These are phyloP conservation scores for Biston stratarius DNA, from an alignment of 2,888 invertebrate genomes.

Conservation along the genomic window DNA sequence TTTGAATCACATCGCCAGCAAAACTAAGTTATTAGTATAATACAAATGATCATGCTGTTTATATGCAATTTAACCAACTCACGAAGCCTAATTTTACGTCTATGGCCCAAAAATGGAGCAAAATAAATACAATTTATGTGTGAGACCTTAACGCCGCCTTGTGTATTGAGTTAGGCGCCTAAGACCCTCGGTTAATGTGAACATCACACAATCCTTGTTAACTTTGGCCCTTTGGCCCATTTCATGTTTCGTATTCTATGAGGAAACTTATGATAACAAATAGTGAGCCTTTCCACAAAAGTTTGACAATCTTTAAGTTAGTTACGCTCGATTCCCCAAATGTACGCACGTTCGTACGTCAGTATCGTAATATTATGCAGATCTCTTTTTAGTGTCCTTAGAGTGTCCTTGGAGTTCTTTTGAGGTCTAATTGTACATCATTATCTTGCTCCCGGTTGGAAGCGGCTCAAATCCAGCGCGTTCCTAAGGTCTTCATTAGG, in stretches of 20 bases:
- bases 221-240: constrained; percentile 18
- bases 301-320: too few species aligned
- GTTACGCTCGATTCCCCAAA: too few species aligned
- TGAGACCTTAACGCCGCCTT: constrained; percentile 28
- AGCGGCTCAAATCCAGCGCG: too few species aligned
- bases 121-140: constrained; percentile 40
- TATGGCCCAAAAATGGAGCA: constrained; percentile 16
- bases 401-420: too few species aligned
- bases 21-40: too few species aligned
- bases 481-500: too few species aligned
- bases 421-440: too few species aligned
- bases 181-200: constrained; percentile 38
- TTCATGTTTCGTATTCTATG: constrained; percentile 18
- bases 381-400: too few species aligned
- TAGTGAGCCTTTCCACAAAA: constrained; percentile 1
- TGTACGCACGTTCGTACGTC: too few species aligned
- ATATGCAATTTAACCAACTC: background rate
- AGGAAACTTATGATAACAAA: constrained; percentile 13
- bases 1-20: too few species aligned
- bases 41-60: background rate
- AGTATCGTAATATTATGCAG: too few species aligned
- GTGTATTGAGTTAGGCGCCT: constrained; percentile 43
- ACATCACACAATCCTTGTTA: constrained; percentile 40
- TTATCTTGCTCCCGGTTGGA: too few species aligned
- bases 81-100: background rate